Evolutionary conservation across 23 tunicate genomes (phyloP), one percentile per base, ranked within the genome.

Genomic region (Trididemnum clinides): DNA sequence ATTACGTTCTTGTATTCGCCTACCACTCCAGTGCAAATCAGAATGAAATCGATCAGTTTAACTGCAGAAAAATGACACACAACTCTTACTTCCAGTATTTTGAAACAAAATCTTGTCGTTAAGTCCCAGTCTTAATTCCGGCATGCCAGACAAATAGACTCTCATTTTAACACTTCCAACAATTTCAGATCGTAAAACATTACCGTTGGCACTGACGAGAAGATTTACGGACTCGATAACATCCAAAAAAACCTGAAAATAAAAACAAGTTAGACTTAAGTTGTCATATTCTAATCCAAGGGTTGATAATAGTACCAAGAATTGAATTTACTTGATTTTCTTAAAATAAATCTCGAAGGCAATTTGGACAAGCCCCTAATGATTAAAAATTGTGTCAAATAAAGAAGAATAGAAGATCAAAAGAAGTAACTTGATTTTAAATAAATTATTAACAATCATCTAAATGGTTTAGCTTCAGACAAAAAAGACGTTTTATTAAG

Each of bases 111-210:
- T 80, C 50, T 95, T 95, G 51, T 95, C 99, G 64, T 95, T 95
- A 0, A 95, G 70, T 57, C 99, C 99, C 25, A 96, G 81, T 33
- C 99, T 64, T 32, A 96, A 71, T 71, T 96, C 99, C 33, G 99
- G 99, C 99, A 96, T 96, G 38, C 99, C 99, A 34, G 99, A 80
- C 66, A 96, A 88, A 64, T 62, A 96, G 27, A 96, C 99, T 74
- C 99, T 80, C 99, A 96, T 96, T 64, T 96, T 96, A 10, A 96
- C 92, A 49, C 91, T 86, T 38, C 99, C 99, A 22, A 96, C 99
- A 37, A 96, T 96, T 80, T 96, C 99, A 4, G 99, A 96, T 50
- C 99, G 85, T 38, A 96, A 58, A 28, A 96, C 99, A 51, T 93
- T 95, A 1, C 99, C 99, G 29, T 85, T 95, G 31, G 99, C 87